Evolutionary conservation across 2,113 vertebrate genomes (phyloP).

Genomic region (Amblyopsis rosae): DNA sequence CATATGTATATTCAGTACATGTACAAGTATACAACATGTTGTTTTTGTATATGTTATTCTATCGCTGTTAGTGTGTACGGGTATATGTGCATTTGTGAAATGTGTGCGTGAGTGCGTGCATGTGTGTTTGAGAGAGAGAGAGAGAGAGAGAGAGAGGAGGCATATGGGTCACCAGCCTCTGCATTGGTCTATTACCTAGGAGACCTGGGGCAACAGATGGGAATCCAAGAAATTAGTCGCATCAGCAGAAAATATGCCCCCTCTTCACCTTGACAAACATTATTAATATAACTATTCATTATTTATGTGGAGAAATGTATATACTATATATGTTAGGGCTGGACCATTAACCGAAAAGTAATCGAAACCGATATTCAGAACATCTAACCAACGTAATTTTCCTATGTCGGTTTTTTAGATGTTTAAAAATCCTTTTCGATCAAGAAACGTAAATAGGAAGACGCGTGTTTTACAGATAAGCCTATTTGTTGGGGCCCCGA

Average conservation of each 20-base stretch:
- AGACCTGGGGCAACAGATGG: slow-evolving; percentile 77
- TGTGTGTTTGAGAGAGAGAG: not conserved
- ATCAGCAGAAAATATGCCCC: slow-evolving; percentile 66
- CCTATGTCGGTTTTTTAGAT: not conserved
- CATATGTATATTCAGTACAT: not conserved
- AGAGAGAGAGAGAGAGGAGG: slow-evolving; percentile 36
- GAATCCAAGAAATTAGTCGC: slow-evolving; percentile 55
- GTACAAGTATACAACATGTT: not conserved
- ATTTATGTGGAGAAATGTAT: slow-evolving; percentile 40
- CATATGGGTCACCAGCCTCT: slow-evolving; percentile 74
- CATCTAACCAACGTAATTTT: not conserved
- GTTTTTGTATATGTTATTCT: too few relatives aligned
- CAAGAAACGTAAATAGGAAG: too few relatives aligned
- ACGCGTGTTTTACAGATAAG: too few relatives aligned
- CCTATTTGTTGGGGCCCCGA: too few relatives aligned
- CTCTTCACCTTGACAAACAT: slow-evolving; percentile 51
- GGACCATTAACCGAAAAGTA: not conserved
- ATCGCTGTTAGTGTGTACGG: not conserved
- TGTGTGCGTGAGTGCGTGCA: not conserved
- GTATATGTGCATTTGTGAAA: not conserved
- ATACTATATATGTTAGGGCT: slow-evolving; percentile 7
- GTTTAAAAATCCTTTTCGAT: too few relatives aligned
- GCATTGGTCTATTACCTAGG: slow-evolving; percentile 66
- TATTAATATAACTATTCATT: slow-evolving; percentile 60
- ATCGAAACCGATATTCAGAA: too few relatives aligned